Base-by-base conservation (phyloP, 2,888 invertebrate species). In the Acronicta leporina region DNA sequence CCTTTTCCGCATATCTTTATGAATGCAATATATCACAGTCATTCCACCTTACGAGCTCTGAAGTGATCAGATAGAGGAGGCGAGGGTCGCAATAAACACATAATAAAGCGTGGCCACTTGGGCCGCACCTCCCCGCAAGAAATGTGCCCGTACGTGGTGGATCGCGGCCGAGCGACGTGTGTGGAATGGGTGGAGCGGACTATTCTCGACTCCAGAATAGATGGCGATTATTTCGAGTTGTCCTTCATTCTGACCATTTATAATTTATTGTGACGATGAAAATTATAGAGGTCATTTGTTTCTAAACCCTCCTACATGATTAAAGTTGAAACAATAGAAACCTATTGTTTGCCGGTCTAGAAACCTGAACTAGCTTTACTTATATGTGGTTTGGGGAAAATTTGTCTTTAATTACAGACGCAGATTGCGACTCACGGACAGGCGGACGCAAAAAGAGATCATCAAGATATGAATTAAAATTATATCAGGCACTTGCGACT, bases 21-120 rank as follows among this genome's bases (percentile, higher is more conserved):
- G 75, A 79, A 79, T 69, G 68, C 64, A 61, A 78, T 76, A 79
- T 73, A 75, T 72, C 74, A 73, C 75, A 66, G 72, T 70, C 75
- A 68, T 78, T 77, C 77, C 74, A 75, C 79, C 79, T 80, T 80
- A 81, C 74, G 79, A 79, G 79, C 75, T 82, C 78, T 68, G 68
- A 73, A 80, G 78, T 77, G 85, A 86, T 89, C 87, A 82, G 88
- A 88, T 87, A 86, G 81, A 79, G 73, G 74, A 79, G 69, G 77
- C 77, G 80, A 70, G 82, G 83, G 79, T 75, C 68, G 81, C 85
- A 81, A 86, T 91, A 90, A 90, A 90, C 91, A 90, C 88, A 82
- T 86, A 82, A 87, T 90, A 88, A 90, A 77, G 71, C 71, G 70
- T 57, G 69, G 73, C 67, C 75, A 74, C 63, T 75, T 47, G 68